Conservation (phyloP, 2,797 vertebrate genomes). For the Spheniscus humboldti region DNA sequence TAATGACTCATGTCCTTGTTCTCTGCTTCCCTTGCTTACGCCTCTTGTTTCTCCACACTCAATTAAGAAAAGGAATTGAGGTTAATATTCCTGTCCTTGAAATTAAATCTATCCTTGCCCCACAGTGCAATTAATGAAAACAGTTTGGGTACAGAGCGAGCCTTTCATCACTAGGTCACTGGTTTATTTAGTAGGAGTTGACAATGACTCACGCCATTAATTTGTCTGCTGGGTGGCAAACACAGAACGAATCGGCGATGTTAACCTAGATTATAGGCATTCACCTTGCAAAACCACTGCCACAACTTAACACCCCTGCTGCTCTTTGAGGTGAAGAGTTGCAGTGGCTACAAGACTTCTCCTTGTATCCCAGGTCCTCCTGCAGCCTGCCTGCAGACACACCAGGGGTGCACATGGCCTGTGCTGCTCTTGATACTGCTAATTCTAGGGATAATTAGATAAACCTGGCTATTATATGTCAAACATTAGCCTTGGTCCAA, state of each 20-base stretch:
- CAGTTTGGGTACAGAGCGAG: background rate
- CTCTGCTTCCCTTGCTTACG: background rate
- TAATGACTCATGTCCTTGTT: slow-evolving; percentile 39
- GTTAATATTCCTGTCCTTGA: slow-evolving; percentile 53
- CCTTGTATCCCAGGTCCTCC: background rate
- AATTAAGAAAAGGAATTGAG: slow-evolving; percentile 55
- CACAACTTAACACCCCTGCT: background rate
- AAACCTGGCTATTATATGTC: background rate
- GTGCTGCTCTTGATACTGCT: background rate
- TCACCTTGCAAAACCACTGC: background rate
- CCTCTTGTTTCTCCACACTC: slow-evolving; percentile 43
- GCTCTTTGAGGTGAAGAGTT: background rate
- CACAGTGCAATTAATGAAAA: slow-evolving; percentile 44
- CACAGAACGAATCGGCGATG: rapidly evolving
- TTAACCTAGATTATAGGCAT: background rate
- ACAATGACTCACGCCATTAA: slow-evolving; percentile 17
- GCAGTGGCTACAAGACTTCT: background rate
- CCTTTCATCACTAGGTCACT: slow-evolving; percentile 34
- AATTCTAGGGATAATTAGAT: background rate
- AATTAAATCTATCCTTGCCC: slow-evolving; percentile 42
- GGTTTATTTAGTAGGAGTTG: slow-evolving; percentile 31
- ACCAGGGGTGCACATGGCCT: background rate
- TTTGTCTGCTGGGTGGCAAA: slow-evolving; percentile 3
- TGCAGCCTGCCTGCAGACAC: background rate
- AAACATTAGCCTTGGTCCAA: background rate